Evolutionary conservation across 2,797 vertebrate species (phyloP), one percentile per base, ranked within the genome.

Genomic region (Oreortyx pictus): DNA sequence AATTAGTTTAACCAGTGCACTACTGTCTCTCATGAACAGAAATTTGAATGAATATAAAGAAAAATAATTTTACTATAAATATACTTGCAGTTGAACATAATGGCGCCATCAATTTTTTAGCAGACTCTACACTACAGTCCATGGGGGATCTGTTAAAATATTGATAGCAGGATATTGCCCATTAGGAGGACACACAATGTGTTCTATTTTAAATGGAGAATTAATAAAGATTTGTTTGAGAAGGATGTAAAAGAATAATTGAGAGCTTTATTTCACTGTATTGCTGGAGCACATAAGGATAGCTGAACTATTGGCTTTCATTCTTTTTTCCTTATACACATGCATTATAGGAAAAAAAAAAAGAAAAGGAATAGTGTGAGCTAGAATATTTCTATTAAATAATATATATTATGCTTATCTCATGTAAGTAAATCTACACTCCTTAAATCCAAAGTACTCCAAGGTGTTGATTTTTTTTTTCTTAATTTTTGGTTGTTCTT

Each of bases 81-180:
- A 93, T 39, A 88, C 35, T 95, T 84, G 72, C 56, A 87, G 66
- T 77, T 91, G 75, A 92, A 60, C 86, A 65, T 96, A 92, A 95
- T 93, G 89, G 17, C 87, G 65, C 66, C 94, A 97, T 97, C 86
- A 96, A 95, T 97, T 94, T 97, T 97, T 97, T 91, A 96, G 75
- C 64, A 89, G 93, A 89, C 75, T 96, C 84, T 75, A 89, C 73
- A 93, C 95, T 92, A 92, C 50, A 93, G 94, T 94, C 96, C 70
- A 23, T 87, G 82, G 92, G 94, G 94, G 75, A 94, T 93, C 94
- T 96, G 85, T 89, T 97, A 95, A 97, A 97, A 97, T 96, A 97
- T 97, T 97, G 92, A 97, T 97, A 90, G 72, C 94, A 96, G 94
- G 95, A 96, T 95, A 94, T 93, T 75, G 84, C 75, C 84, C 71